These are phyloP conservation scores for Amaurobius ferox DNA, from an alignment of 2,888 invertebrate species.

Conservation along the genomic window DNA sequence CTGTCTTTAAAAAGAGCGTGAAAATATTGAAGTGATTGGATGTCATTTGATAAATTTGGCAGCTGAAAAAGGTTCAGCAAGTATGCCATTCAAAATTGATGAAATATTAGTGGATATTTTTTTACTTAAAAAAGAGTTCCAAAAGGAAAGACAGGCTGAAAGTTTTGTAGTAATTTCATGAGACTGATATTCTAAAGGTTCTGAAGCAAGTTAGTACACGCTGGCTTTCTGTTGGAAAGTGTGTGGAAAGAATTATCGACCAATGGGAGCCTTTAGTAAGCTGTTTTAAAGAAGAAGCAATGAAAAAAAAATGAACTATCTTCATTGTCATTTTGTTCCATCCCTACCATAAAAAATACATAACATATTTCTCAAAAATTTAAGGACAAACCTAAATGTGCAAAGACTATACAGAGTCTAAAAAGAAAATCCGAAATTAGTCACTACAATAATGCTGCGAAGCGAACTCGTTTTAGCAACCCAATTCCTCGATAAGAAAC, in stretches of 20 bases:
- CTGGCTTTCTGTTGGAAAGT: slow-evolving; percentile 7
- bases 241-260: background rate
- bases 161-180: background rate
- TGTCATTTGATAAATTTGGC: too few species aligned
- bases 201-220: background rate
- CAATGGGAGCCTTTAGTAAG: background rate
- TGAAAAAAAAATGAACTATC: background rate
- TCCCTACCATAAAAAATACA: background rate
- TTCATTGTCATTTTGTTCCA: background rate
- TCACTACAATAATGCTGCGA: background rate
- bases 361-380: background rate
- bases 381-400: background rate
- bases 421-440: background rate
- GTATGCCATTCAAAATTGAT: too few species aligned
- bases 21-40: too few species aligned
- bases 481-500: background rate
- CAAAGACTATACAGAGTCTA: background rate
- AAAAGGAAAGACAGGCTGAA: background rate
- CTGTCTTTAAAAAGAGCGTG: too few species aligned
- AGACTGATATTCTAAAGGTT: background rate
- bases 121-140: background rate
- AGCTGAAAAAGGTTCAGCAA: too few species aligned
- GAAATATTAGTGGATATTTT: too few species aligned
- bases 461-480: background rate
- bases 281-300: slow-evolving; percentile 4